These are phyloP conservation scores for Drosophila melanocephala DNA, from an alignment of 2,888 invertebrate genomes.

Conservation along the genomic window DNA sequence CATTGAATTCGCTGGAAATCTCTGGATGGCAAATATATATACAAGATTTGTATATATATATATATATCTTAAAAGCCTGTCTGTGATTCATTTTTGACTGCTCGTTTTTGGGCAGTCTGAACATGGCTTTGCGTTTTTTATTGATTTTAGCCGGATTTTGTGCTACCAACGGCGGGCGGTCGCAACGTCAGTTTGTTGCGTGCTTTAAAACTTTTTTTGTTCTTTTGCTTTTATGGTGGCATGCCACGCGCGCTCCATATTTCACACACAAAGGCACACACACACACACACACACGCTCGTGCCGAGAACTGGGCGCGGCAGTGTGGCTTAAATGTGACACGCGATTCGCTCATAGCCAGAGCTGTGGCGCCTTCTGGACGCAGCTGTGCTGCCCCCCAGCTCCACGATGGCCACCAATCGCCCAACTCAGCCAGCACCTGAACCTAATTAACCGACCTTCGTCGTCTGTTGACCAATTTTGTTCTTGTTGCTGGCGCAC, in stretches of 20 bases:
- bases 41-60: neutral
- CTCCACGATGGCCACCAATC: neutral
- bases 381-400: constrained; percentile 4
- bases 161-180: constrained; percentile 44
- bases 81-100: constrained; percentile 48
- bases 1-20: constrained; percentile 31
- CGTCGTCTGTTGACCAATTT: constrained; percentile 5
- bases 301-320: constrained; percentile 57
- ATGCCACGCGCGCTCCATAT: constrained; percentile 73
- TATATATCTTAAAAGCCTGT: constrained; percentile 21
- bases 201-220: constrained; percentile 4
- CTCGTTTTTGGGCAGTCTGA: constrained; percentile 44
- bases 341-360: constrained; percentile 68
- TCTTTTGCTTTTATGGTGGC: constrained; percentile 33
- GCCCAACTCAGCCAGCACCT: constrained; percentile 8
- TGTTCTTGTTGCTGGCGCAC: constrained; percentile 21
- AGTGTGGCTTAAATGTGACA: constrained; percentile 41
- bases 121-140: constrained; percentile 64
- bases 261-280: constrained; percentile 47
- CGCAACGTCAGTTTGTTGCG: constrained; percentile 33
- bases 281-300: constrained; percentile 26
- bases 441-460: constrained; percentile 42
- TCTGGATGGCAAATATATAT: constrained; percentile 1
- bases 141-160: constrained; percentile 77
- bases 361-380: constrained; percentile 47